phyloP scores from a whole-genome alignment of 2,797 vertebrate genomes.

The Oreortyx pictus region DNA sequence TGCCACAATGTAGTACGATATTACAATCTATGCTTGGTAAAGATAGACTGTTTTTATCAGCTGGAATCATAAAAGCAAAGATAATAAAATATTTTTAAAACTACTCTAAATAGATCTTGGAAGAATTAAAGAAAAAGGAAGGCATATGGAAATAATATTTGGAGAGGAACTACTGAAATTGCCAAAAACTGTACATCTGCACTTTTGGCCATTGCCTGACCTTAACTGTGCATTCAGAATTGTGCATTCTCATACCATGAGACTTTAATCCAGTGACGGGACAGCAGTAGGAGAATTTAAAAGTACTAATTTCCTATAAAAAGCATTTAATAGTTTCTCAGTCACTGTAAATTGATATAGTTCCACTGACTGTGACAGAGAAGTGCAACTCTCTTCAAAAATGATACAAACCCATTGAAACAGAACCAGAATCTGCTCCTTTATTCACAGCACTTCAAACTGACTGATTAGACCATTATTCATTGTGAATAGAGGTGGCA shows the following conservation, averaged over 20 bases:
- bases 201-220: constrained; percentile 33
- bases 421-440: constrained; percentile 48
- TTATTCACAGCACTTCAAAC: constrained; percentile 42
- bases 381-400: neutral
- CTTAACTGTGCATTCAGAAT: neutral
- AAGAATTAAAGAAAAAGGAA: constrained; percentile 69
- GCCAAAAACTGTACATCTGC: constrained; percentile 55
- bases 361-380: neutral
- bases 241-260: neutral
- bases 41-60: constrained; percentile 74
- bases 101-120: constrained; percentile 69
- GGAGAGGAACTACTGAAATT: constrained; percentile 51
- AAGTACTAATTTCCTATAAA: neutral
- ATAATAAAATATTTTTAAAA: constrained; percentile 68
- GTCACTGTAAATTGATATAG: neutral
- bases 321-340: neutral
- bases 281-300: neutral
- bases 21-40: constrained; percentile 21
- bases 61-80: constrained; percentile 60
- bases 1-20: constrained; percentile 59
- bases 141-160: constrained; percentile 72
- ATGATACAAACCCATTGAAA: constrained; percentile 41
- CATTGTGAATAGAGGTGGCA: constrained; percentile 41
- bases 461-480: constrained; percentile 57
- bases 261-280: neutral